Evolutionary conservation across 2,888 invertebrate genomes (phyloP).

Genomic region (Callosobruchus maculatus): DNA sequence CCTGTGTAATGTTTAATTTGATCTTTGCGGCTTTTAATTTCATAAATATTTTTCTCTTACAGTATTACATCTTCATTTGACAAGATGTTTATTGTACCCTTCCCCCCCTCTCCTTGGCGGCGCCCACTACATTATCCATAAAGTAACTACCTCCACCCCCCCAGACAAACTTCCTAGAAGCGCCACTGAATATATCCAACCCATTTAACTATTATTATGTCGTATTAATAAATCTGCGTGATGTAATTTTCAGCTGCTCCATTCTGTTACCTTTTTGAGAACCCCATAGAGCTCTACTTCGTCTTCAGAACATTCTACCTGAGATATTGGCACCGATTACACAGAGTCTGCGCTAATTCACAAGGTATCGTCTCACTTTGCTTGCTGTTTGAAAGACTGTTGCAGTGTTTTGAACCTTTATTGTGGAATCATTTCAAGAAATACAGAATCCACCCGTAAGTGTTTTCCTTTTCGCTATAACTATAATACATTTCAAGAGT

Average conservation of each 20-base stretch:
- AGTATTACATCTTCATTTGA: too few relatives aligned
- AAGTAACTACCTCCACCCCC: too few relatives aligned
- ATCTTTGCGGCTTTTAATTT: too few relatives aligned
- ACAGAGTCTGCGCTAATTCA: constrained; percentile 87
- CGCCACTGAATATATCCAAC: too few relatives aligned
- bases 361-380: constrained; percentile 91
- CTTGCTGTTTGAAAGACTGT: constrained; percentile 80
- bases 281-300: constrained; percentile 81
- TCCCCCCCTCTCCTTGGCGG: too few relatives aligned
- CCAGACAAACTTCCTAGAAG: too few relatives aligned
- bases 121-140: too few relatives aligned
- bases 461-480: constrained; percentile 33
- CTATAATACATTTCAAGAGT: too few relatives aligned
- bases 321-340: constrained; percentile 87
- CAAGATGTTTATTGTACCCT: too few relatives aligned
- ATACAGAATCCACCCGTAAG: constrained; percentile 88
- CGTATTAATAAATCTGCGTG: not conserved
- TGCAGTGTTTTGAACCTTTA: constrained; percentile 87
- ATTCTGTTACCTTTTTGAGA: constrained; percentile 89
- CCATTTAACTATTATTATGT: too few relatives aligned
- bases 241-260: constrained; percentile 70
- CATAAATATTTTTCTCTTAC: too few relatives aligned
- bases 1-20: too few relatives aligned
- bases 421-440: constrained; percentile 89
- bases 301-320: constrained; percentile 89